Conservation (phyloP, 2,113 vertebrate species). For the Numenius arquata region DNA sequence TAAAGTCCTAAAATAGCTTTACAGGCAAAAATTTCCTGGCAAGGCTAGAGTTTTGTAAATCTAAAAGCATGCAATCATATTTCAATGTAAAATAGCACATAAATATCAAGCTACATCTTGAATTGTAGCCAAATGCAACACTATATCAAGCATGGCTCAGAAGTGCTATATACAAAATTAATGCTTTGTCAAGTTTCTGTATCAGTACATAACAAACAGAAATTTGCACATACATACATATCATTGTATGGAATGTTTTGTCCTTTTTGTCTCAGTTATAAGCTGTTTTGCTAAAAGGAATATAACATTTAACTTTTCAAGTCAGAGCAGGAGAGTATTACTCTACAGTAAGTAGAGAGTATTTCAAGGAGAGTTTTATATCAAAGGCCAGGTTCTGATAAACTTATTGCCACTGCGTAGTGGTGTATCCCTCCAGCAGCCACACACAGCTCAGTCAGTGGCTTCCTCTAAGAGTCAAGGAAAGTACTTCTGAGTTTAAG, state of each 20-base stretch:
- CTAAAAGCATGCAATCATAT: constrained; percentile 54
- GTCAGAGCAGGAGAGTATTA: neutral
- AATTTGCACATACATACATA: neutral
- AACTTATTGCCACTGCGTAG: neutral
- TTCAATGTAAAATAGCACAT: constrained; percentile 54
- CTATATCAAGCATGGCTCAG: neutral
- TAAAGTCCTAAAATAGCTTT: constrained; percentile 56
- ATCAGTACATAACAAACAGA: neutral
- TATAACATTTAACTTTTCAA: neutral
- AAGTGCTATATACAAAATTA: neutral
- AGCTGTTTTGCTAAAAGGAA: neutral
- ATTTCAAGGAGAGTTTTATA: neutral
- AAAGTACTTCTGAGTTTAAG: neutral
- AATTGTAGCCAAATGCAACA: constrained; percentile 44
- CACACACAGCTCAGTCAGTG: neutral
- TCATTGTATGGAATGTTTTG: neutral
- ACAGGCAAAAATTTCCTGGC: constrained; percentile 62
- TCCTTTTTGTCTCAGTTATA: neutral
- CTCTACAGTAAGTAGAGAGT: neutral
- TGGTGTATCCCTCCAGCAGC: neutral
- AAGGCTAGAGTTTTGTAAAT: constrained; percentile 43
- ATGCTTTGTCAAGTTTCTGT: constrained; percentile 30
- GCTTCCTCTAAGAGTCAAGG: neutral
- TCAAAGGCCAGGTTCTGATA: neutral
- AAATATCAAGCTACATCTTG: constrained; percentile 48